phyloP scores from a whole-genome alignment of 2,113 vertebrate species.

The Lophotis ruficrista region DNA sequence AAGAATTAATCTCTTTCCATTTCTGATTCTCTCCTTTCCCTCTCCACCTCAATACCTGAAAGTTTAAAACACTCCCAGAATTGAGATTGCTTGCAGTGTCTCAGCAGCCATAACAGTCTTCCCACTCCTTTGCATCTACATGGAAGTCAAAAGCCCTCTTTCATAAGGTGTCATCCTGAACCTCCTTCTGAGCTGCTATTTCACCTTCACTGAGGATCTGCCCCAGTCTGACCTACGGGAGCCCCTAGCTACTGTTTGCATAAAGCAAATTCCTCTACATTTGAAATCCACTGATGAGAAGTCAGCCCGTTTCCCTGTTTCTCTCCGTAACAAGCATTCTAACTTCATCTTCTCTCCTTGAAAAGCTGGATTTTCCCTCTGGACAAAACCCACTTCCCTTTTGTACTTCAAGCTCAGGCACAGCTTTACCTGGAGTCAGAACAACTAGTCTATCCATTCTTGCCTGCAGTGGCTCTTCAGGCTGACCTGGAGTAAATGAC shows the following conservation, averaged over 20 bases:
- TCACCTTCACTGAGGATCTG: background rate
- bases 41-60: slow-evolving; percentile 24
- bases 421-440: background rate
- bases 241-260: fast-evolving
- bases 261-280: background rate
- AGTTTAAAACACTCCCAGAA: background rate
- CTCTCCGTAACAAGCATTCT: background rate
- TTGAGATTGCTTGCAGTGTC: background rate
- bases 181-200: background rate
- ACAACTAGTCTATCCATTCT: background rate
- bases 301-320: fast-evolving
- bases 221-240: background rate
- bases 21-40: background rate
- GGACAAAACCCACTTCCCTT: background rate
- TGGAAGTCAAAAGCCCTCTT: background rate
- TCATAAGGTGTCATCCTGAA: background rate
- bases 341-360: background rate
- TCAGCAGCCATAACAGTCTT: background rate
- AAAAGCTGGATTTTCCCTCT: background rate
- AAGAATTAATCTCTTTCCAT: slow-evolving; percentile 35
- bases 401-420: background rate
- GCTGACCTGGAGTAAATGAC: background rate
- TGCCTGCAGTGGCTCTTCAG: background rate
- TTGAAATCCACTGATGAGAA: background rate
- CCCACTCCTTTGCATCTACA: background rate